Conservation (phyloP, 2,888 invertebrate species). For the Diaphora mendica region DNA sequence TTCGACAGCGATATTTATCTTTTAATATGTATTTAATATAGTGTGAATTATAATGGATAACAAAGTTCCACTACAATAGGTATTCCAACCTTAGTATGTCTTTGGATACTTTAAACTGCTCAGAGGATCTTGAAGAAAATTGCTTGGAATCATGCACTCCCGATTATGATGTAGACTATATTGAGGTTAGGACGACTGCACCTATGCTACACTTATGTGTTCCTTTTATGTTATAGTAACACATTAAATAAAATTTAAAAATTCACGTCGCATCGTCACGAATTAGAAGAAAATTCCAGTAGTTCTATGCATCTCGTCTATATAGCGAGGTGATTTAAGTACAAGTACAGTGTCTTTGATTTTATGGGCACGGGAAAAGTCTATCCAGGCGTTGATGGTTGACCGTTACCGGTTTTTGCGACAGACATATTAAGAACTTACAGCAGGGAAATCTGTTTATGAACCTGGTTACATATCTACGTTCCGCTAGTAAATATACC, state of each 20-base stretch:
- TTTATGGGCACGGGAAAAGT: neutral
- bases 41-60: neutral
- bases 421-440: neutral
- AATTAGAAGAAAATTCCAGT: neutral
- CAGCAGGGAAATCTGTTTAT: neutral
- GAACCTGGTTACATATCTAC: neutral
- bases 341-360: neutral
- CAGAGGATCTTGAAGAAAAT: neutral
- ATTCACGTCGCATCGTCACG: neutral
- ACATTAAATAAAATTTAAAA: neutral
- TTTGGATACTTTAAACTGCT: neutral
- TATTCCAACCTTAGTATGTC: neutral
- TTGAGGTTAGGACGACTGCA: neutral
- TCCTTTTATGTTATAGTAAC: neutral
- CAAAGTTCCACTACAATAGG: neutral
- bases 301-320: too few relatives aligned
- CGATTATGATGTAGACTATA: neutral
- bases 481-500: neutral
- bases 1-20: neutral
- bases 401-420: neutral
- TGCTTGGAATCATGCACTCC: neutral
- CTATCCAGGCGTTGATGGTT: neutral
- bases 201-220: neutral
- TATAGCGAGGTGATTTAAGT: neutral
- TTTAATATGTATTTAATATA: neutral